Evolutionary conservation across 2,888 invertebrate species (phyloP), one percentile per base, ranked within the genome.

Genomic region (Lasioglossum villosulum): DNA sequence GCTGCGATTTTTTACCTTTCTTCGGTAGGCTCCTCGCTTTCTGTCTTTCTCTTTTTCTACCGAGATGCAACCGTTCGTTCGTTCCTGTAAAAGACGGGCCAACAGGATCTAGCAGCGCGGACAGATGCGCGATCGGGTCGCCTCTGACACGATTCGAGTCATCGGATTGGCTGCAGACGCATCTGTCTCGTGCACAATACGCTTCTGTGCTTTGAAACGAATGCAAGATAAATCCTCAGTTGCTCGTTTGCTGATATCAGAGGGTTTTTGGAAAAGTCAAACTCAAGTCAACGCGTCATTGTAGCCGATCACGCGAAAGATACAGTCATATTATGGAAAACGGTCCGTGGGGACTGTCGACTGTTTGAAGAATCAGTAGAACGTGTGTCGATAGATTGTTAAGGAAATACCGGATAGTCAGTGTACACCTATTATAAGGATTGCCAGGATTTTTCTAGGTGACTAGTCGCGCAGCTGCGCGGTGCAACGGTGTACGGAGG

Each of bases 61-160:
- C 68, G 83, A 68, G 86, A 84, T 84, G 84, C 82, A 78, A 76
- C 82, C 87, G 81, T 84, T 78, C 83, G 72, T 73, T 72, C 86
- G 82, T 86, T 85, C 83, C 82, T 86, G 72, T 71, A 78, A 84
- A 84, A 88, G 90, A 84, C 86, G 86, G 84, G 78, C 87, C 88
- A 91, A 91, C 91, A 91, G 91, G 91, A 91, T 91, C 88, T 91
- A 89, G 84, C 81, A 75, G 77, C 83, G 85, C 82, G 88, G 80
- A 87, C 84, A 82, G 81, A 84, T 71, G 81, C 83, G 83, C 88
- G 72, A 80, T 75, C 59, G 78, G 82, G 78, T 83, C 71, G 80
- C 74, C 39, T 27, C 52, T 30, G 75, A 68, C 52, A 42, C 75
- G 75, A 37, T 27, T 27, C 52, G 70, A 52, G 56, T 74, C 70